Conservation (phyloP, 2,888 invertebrate species). For the Sesia bembeciformis region DNA sequence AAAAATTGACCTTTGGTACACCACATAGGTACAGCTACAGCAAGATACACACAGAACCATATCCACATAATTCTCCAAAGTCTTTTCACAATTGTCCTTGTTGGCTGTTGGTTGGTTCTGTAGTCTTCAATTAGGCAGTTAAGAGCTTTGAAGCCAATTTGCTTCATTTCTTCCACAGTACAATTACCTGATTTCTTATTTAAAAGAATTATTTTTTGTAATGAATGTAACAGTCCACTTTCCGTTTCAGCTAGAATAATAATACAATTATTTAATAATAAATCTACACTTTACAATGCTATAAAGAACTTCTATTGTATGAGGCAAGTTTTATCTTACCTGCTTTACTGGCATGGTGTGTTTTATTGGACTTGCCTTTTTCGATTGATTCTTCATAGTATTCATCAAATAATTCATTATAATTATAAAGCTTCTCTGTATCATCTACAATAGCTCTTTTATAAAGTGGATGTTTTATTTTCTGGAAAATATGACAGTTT, state of each 20-base stretch:
- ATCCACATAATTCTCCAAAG: slow-evolving; percentile 31
- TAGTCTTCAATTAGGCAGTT: slow-evolving; percentile 20
- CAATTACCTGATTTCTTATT: background rate
- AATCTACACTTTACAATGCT: too few species aligned
- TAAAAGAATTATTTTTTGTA: background rate
- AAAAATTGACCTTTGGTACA: slow-evolving; percentile 41
- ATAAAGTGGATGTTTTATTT: slow-evolving; percentile 5
- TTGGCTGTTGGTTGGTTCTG: slow-evolving; percentile 9
- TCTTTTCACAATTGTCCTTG: slow-evolving; percentile 11
- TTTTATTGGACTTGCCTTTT: slow-evolving; percentile 32
- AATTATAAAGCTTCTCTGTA: slow-evolving; percentile 32
- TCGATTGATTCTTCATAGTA: slow-evolving; percentile 50
- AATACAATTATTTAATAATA: too few species aligned
- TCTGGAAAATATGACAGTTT: background rate
- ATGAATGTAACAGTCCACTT: background rate
- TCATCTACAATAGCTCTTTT: background rate
- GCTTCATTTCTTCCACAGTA: slow-evolving; percentile 31
- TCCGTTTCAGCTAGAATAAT: background rate
- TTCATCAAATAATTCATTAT: slow-evolving; percentile 49
- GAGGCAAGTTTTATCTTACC: slow-evolving; percentile 8
- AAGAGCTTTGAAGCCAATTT: slow-evolving; percentile 39
- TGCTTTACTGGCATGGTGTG: slow-evolving; percentile 34
- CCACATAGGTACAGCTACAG: slow-evolving; percentile 49
- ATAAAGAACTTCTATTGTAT: too few species aligned
- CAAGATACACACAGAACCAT: slow-evolving; percentile 38